Conservation (phyloP, 2,113 vertebrate genomes). For the Myanophis thanlyinensis region DNA sequence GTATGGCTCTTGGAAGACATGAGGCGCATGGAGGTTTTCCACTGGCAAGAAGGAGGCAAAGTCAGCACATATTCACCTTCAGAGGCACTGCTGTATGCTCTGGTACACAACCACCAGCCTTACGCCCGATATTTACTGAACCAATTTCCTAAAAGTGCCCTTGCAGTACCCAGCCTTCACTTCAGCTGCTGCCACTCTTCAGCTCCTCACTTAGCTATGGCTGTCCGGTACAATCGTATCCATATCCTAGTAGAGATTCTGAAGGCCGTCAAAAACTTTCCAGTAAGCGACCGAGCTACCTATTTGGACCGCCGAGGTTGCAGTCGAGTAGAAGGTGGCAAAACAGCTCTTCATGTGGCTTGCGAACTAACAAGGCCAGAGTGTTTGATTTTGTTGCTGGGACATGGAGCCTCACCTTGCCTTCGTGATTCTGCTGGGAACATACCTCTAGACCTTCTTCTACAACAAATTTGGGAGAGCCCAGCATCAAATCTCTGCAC, state of each 20-base stretch:
- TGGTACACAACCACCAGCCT: conserved; percentile 91
- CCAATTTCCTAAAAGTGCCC: conserved; percentile 75
- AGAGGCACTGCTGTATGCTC: conserved; percentile 89
- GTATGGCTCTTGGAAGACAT: conserved; percentile 94
- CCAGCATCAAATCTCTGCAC: conserved; percentile 38
- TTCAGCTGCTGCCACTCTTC: conserved; percentile 83
- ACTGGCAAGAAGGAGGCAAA: conserved; percentile 89
- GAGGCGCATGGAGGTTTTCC: conserved; percentile 88
- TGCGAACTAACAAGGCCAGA: conserved; percentile 82
- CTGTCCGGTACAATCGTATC: conserved; percentile 88
- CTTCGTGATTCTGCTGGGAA: conserved; percentile 65
- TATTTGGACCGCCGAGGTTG: conserved; percentile 82
- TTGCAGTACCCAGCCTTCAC: conserved; percentile 76
- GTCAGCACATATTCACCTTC: conserved; percentile 84
- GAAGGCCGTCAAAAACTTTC: conserved; percentile 69
- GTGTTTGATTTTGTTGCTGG: conserved; percentile 84
- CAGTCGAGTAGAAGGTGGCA: conserved; percentile 79
- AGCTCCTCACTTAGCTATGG: conserved; percentile 81
- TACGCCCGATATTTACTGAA: conserved; percentile 84
- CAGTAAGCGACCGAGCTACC: conserved; percentile 38
- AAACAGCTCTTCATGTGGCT: conserved; percentile 82
- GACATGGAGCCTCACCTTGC: conserved; percentile 77
- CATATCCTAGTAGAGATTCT: conserved; percentile 79
- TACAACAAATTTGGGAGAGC: conserved; percentile 68
- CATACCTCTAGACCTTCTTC: conserved; percentile 79